Evolutionary conservation across 2,888 invertebrate genomes (phyloP).

Genomic region (Arge pagana): DNA sequence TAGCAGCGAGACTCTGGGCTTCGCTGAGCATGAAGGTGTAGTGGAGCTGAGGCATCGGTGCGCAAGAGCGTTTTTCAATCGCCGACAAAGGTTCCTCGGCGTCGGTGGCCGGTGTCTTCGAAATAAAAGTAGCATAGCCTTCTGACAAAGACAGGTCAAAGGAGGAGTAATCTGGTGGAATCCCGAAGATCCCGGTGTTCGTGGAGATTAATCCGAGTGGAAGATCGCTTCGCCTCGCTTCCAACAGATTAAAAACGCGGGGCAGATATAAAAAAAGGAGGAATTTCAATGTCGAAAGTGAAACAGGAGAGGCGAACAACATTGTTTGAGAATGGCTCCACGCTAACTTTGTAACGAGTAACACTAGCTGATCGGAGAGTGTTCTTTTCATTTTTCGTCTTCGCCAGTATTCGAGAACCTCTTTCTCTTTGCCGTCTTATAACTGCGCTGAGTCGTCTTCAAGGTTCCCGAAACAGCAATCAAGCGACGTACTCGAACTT

Average conservation of each 20-base stretch:
- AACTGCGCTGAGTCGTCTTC: too few species aligned
- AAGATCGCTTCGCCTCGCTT: constrained; percentile 3
- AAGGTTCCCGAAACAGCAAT: too few species aligned
- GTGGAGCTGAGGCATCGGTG: background rate
- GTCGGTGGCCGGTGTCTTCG: background rate
- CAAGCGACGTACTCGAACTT: too few species aligned
- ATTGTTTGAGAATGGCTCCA: too few species aligned
- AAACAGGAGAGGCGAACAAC: background rate
- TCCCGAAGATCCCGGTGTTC: background rate
- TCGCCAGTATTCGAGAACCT: too few species aligned
- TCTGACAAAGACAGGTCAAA: background rate
- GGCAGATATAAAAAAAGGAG: background rate
- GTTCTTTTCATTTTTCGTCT: too few species aligned
- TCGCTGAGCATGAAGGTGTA: background rate
- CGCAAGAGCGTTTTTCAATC: constrained; percentile 11
- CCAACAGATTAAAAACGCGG: background rate
- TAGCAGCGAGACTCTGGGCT: too few species aligned
- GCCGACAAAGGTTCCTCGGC: constrained; percentile 3
- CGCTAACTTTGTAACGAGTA: too few species aligned
- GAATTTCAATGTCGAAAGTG: too few species aligned
- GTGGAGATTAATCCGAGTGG: constrained; percentile 3
- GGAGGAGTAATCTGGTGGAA: constrained; percentile 4
- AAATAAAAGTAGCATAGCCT: background rate
- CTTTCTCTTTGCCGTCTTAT: too few species aligned
- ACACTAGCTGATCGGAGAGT: too few species aligned